phyloP scores from a whole-genome alignment of 2,888 invertebrate genomes.

The Coremacera marginata region DNA sequence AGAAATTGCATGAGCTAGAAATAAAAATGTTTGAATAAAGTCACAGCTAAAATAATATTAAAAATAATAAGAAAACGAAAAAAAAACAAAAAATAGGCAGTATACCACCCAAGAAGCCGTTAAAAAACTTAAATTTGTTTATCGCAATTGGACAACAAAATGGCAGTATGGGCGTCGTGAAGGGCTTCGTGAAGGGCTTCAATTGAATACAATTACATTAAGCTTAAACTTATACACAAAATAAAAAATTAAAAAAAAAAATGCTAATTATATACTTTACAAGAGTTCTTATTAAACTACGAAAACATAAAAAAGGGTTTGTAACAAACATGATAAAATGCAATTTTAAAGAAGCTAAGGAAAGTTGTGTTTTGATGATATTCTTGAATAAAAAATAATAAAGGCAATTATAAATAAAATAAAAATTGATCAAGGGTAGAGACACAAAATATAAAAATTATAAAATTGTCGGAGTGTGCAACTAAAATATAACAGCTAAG shows the following conservation, averaged over 20 bases:
- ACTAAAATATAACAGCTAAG: constrained; percentile 45
- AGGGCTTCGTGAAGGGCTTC: too few species aligned
- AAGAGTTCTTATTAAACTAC: constrained; percentile 20
- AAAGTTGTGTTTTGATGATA: background rate
- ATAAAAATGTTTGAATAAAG: too few species aligned
- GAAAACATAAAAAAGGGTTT: constrained; percentile 18
- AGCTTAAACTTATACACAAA: constrained; percentile 31
- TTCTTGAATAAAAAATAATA: background rate
- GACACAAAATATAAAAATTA: background rate
- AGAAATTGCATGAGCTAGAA: too few species aligned
- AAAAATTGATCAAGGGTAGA: background rate
- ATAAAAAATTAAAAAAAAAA: background rate
- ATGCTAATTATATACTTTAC: constrained; percentile 37
- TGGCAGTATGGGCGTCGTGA: background rate
- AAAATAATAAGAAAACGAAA: too few species aligned
- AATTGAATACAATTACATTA: constrained; percentile 31
- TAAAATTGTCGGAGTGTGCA: background rate
- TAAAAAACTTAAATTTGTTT: too few species aligned
- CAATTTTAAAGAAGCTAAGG: background rate
- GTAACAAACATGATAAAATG: constrained; percentile 20
- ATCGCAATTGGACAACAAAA: too few species aligned
- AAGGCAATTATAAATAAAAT: constrained; percentile 11
- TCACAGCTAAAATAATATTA: too few species aligned
- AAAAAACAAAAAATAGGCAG: too few species aligned
- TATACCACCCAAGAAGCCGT: too few species aligned